These are phyloP conservation scores for Leptocoma aspasia DNA, from an alignment of 2,113 vertebrate species.

Conservation along the genomic window DNA sequence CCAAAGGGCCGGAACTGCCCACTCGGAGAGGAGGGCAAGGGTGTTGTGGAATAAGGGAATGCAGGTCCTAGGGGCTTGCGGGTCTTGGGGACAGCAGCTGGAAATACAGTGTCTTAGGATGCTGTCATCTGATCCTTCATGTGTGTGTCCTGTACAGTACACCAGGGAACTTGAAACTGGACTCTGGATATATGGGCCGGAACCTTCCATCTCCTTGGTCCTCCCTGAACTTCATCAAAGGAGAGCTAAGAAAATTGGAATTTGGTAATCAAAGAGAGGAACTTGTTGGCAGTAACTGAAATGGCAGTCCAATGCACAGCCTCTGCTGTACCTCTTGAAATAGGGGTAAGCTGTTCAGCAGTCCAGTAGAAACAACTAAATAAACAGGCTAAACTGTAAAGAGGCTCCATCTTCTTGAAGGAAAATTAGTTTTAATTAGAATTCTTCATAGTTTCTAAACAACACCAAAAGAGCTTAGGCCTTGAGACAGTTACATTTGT, in stretches of 20 bases:
- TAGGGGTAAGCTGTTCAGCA: neutral
- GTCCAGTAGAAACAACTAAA: neutral
- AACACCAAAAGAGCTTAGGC: neutral
- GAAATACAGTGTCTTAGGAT: neutral
- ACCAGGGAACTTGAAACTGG: neutral
- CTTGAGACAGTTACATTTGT: neutral
- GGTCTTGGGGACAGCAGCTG: neutral
- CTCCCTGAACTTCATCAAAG: neutral
- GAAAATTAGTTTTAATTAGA: neutral
- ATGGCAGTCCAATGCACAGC: neutral
- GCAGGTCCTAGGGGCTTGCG: neutral
- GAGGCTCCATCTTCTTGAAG: neutral
- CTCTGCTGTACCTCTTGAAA: neutral
- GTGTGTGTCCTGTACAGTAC: neutral
- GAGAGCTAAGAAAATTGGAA: neutral
- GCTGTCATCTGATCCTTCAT: neutral
- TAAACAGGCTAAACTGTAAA: neutral
- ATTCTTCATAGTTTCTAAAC: neutral
- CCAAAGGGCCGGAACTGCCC: neutral
- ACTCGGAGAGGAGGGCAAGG: neutral
- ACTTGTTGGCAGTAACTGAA: neutral
- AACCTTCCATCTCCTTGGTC: neutral
- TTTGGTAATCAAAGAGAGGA: neutral
- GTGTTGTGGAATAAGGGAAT: neutral
- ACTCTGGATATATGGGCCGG: neutral